phyloP scores from a whole-genome alignment of 1,140 invertebrate genomes.

The Bathynomus jamesi region DNA sequence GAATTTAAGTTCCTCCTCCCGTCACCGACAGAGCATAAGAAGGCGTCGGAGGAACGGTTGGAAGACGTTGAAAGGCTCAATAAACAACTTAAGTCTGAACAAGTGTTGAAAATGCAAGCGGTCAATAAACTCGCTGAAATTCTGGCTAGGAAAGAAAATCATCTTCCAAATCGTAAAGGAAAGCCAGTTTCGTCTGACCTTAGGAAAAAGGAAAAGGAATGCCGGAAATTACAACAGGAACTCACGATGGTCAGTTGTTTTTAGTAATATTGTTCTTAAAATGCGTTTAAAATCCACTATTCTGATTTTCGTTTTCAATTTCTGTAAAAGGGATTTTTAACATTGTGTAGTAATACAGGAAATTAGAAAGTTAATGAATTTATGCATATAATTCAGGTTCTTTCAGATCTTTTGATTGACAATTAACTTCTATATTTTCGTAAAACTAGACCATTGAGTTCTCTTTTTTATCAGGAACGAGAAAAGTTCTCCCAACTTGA shows the following conservation, averaged over 20 bases:
- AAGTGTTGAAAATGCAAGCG: constrained; percentile 79
- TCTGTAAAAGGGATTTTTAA: too few species aligned
- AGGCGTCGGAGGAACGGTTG: constrained; percentile 41
- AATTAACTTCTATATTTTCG: too few species aligned
- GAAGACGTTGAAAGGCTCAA: constrained; percentile 74
- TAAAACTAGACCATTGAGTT: too few species aligned
- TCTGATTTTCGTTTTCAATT: too few species aligned
- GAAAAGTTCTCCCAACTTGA: constrained; percentile 86
- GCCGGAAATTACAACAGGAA: constrained; percentile 88
- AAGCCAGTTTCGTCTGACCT: constrained; percentile 61
- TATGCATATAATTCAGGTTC: too few species aligned
- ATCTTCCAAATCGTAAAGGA: constrained; percentile 48
- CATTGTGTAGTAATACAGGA: too few species aligned
- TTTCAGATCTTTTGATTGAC: too few species aligned
- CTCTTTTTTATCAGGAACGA: constrained; percentile 54
- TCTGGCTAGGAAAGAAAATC: constrained; percentile 77
- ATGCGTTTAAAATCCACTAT: too few species aligned
- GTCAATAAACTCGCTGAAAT: constrained; percentile 96
- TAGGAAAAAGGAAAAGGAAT: constrained; percentile 89
- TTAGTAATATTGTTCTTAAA: too few species aligned
- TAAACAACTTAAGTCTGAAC: constrained; percentile 80
- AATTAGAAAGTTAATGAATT: too few species aligned
- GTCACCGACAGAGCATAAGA: constrained; percentile 31
- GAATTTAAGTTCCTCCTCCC: too few species aligned
- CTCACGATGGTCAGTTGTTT: constrained; percentile 63